phyloP scores from a whole-genome alignment of 2,113 vertebrate genomes.

The Bos taurus region DNA sequence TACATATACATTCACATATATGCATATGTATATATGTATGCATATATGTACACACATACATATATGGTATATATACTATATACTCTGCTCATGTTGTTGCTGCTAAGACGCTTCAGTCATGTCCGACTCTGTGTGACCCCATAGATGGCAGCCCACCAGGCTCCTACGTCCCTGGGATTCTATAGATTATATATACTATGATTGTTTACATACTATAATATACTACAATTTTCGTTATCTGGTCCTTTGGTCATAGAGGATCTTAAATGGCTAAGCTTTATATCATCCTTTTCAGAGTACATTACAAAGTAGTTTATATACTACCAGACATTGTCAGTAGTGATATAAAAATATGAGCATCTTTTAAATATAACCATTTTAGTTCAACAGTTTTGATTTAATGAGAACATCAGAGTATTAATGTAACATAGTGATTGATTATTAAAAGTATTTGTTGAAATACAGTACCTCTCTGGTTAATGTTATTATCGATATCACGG shows the following conservation, averaged over 20 bases:
- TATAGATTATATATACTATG: neutral
- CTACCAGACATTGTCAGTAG: neutral
- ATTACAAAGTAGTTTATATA: neutral
- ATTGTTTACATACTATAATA: neutral
- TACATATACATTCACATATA: no score
- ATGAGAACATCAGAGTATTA: slow-evolving; percentile 40
- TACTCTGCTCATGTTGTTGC: no score
- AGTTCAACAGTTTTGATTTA: slow-evolving; percentile 32
- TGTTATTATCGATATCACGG: neutral
- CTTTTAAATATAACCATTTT: slow-evolving; percentile 9
- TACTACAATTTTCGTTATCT: neutral
- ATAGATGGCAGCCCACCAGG: rapidly evolving
- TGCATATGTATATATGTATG: no score
- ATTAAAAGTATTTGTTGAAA: slow-evolving; percentile 19
- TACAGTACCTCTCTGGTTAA: neutral
- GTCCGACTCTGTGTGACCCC: rapidly evolving
- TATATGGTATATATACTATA: rapidly evolving
- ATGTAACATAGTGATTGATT: slow-evolving; percentile 2
- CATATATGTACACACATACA: no score
- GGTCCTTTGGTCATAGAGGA: neutral
- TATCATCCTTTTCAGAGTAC: neutral
- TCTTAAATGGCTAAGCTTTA: slow-evolving; percentile 28
- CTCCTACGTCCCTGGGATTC: no score
- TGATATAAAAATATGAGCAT: neutral
- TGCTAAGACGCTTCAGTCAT: no score